Evolutionary conservation across 1,140 invertebrate species (phyloP).

Genomic region (Pseudomyrmex cubaensis): DNA sequence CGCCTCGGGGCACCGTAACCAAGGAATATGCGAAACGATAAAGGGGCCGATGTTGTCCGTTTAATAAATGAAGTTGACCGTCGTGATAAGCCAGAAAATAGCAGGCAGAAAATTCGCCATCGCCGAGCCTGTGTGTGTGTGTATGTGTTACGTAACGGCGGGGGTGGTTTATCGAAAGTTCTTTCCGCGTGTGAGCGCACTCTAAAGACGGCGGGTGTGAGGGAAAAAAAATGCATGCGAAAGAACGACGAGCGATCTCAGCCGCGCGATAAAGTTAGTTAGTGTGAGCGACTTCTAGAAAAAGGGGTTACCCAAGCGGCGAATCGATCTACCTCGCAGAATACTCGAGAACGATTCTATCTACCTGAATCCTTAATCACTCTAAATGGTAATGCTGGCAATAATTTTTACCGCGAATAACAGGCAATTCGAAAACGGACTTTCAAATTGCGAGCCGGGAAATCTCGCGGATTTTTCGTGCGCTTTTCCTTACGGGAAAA

Average conservation of each 20-base stretch:
- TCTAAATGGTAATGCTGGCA: constrained; percentile 71
- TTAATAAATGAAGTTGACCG: constrained; percentile 66
- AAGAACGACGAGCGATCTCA: constrained; percentile 55
- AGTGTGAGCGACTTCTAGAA: constrained; percentile 40
- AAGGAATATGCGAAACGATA: constrained; percentile 51
- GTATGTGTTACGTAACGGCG: not conserved
- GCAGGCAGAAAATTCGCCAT: constrained; percentile 55
- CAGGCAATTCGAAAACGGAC: constrained; percentile 59
- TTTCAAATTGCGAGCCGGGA: constrained; percentile 65
- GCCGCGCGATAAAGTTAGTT: constrained; percentile 58
- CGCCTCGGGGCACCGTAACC: constrained; percentile 39
- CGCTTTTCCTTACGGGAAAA: not conserved
- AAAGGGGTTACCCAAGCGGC: constrained; percentile 52
- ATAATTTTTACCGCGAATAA: constrained; percentile 69
- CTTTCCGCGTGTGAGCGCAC: constrained; percentile 40
- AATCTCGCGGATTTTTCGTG: constrained; percentile 41
- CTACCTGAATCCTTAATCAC: constrained; percentile 67
- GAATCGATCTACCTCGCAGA: constrained; percentile 63
- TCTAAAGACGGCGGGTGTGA: constrained; percentile 16
- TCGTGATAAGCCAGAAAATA: constrained; percentile 62
- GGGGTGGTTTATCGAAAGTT: constrained; percentile 46
- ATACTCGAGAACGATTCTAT: constrained; percentile 67
- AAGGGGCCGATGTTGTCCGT: constrained; percentile 59
- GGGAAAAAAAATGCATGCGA: constrained; percentile 33
- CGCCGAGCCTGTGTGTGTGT: not conserved